Conservation (phyloP, 2,888 invertebrate species). For the Acanthopleura granulata region DNA sequence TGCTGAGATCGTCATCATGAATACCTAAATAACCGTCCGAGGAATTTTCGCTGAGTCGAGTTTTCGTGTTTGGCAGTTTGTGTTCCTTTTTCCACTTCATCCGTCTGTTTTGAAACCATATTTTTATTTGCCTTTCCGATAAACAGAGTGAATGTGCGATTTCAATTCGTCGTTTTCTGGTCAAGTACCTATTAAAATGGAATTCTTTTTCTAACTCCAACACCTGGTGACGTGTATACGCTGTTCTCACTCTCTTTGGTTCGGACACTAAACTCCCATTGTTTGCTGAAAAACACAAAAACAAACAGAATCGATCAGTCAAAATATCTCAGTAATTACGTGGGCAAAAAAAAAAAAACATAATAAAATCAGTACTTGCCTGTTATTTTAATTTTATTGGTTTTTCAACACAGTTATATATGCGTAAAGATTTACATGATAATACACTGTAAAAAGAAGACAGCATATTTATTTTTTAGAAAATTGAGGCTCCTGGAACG, state of each 20-base stretch:
- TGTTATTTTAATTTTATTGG: too few species aligned
- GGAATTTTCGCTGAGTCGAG: constrained; percentile 5
- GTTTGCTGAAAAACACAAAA: background rate
- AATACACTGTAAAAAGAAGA: too few species aligned
- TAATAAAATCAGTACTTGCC: too few species aligned
- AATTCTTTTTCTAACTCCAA: constrained; percentile 98
- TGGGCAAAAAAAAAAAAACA: too few species aligned
- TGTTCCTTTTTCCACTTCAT: constrained; percentile 99
- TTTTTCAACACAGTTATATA: too few species aligned
- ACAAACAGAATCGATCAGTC: background rate
- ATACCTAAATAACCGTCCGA: constrained; percentile 11
- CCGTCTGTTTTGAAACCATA: constrained; percentile 89
- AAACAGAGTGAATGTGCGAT: constrained; percentile 97
- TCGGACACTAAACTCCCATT: constrained; percentile 71
- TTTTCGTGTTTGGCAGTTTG: constrained; percentile 73
- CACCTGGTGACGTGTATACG: constrained; percentile 97
- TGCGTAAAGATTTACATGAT: too few species aligned
- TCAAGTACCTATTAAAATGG: constrained; percentile 98
- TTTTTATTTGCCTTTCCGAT: constrained; percentile 89
- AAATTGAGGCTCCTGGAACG: too few species aligned
- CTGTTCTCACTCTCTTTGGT: constrained; percentile 95
- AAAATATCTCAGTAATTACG: too few species aligned
- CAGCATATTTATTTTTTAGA: too few species aligned
- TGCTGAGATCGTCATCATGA: background rate
- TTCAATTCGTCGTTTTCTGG: constrained; percentile 95